phyloP scores from a whole-genome alignment of 2,113 vertebrate genomes.

The Paratilapia polleni region DNA sequence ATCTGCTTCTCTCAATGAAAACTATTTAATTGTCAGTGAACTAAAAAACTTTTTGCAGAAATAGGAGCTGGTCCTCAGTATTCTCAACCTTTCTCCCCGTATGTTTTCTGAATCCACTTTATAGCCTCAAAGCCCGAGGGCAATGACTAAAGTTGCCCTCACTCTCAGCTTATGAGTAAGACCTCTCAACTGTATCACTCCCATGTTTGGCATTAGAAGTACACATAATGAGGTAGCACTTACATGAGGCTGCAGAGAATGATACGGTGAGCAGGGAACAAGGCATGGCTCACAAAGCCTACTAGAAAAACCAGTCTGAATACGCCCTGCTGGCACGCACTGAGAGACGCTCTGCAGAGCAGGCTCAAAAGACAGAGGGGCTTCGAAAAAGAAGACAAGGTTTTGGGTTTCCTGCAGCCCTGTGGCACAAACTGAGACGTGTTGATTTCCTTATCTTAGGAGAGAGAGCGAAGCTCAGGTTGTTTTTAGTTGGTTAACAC shows the following conservation, averaged over 20 bases:
- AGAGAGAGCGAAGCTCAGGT: neutral
- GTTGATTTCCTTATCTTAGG: constrained; percentile 53
- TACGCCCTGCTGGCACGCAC: constrained; percentile 27
- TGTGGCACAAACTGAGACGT: constrained; percentile 49
- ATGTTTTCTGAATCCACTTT: neutral
- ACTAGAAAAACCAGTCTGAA: constrained; percentile 60
- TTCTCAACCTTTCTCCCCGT: neutral
- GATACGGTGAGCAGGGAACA: constrained; percentile 24
- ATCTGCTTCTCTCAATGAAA: neutral
- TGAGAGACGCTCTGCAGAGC: neutral
- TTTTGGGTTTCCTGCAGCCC: constrained; percentile 70
- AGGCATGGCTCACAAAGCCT: constrained; percentile 24
- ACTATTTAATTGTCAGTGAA: neutral
- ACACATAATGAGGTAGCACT: constrained; percentile 27
- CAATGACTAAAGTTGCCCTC: constrained; percentile 19
- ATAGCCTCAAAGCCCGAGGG: constrained; percentile 17
- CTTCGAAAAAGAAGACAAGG: constrained; percentile 46
- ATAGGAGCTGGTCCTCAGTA: neutral
- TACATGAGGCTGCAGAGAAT: constrained; percentile 1
- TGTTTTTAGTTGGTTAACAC: constrained; percentile 33
- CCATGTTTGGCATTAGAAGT: constrained; percentile 36
- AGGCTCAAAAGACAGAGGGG: constrained; percentile 5
- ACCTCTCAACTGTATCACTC: neutral
- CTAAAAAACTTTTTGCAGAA: neutral
- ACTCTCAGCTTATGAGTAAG: constrained; percentile 25